Evolutionary conservation across 2,113 vertebrate genomes (phyloP).

Genomic region (Apistogramma diplotaenia): DNA sequence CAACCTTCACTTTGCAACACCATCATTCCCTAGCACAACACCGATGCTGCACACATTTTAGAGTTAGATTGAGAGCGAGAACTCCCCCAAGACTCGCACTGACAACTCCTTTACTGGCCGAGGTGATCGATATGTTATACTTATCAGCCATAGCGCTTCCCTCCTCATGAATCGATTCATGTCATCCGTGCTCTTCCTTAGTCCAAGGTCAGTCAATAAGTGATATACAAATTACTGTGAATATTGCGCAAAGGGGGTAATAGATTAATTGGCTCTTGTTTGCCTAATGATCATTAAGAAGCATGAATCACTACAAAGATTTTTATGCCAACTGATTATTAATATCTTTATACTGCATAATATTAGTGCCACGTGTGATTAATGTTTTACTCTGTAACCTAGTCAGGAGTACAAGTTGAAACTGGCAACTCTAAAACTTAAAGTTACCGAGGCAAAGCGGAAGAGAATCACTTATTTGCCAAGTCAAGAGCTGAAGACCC

Average conservation of each 20-base stretch:
- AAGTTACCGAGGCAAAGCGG: neutral
- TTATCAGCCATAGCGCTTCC: conserved; percentile 25
- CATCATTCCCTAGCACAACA: neutral
- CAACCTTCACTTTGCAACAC: neutral
- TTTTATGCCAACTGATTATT: neutral
- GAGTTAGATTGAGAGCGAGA: neutral
- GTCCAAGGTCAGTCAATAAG: conserved; percentile 29
- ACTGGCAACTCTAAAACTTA: neutral
- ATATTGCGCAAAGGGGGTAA: neutral
- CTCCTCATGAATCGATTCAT: conserved; percentile 31
- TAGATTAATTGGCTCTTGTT: too few relatives aligned
- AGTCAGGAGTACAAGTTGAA: neutral
- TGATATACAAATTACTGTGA: conserved; percentile 13
- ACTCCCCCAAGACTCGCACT: neutral
- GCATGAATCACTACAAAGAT: neutral
- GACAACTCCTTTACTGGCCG: conserved; percentile 10
- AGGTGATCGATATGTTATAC: conserved; percentile 53
- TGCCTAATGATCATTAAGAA: neutral
- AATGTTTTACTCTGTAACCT: neutral
- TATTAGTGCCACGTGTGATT: neutral
- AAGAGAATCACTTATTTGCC: neutral
- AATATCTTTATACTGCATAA: neutral
- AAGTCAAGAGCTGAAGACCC: neutral
- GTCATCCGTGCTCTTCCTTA: conserved; percentile 15
- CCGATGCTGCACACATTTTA: neutral